Evolutionary conservation across 1,140 invertebrate species (phyloP), one percentile per base, ranked within the genome.

Genomic region (Tetramorium alpestre): DNA sequence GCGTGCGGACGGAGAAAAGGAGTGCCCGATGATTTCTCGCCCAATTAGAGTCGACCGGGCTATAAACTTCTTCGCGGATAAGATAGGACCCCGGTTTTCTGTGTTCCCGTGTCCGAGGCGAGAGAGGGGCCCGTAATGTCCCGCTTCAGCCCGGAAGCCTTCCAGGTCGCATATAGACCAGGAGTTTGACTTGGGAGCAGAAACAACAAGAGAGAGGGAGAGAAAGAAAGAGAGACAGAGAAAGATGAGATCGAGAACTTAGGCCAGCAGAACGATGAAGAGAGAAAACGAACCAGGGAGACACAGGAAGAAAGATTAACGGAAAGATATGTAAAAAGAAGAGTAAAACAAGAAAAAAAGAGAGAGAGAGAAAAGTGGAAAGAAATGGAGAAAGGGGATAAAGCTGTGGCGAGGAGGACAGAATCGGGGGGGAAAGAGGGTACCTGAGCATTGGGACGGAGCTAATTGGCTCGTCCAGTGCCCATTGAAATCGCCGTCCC

Each of bases 1-100:
- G 89, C 91, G 91, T 88, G 89, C 89, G 86, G 92, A 89, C 91
- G 92, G 92, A 91, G 93, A 94, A 93, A 94, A 94, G 94, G 94
- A 95, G 94, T 94, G 94, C 91, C 94, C 94, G 93, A 94, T 94
- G 94, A 94, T 94, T 94, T 94, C 94, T 94, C 93, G 93, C 94
- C 94, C 94, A 95, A 95, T 95, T 95, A 95, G 94, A 94, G 93
- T 94, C 94, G 94, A 94, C 94, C 92, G 93, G 94, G 93, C 94
- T 95, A 95, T 95, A 95, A 95, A 95, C 94, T 95, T 95, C 93
- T 93, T 81, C 92, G 90, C 91, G 94, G 94, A 95, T 95, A 95
- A 95, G 94, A 95, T 95, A 95, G 94, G 91, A 92, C 92, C 90
- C 76, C 87, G 92, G 85, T 91, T 87, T 92, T 92, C 91, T 93